Evolutionary conservation across 1,140 invertebrate species (phyloP).

Genomic region (Bombus sibiricus): DNA sequence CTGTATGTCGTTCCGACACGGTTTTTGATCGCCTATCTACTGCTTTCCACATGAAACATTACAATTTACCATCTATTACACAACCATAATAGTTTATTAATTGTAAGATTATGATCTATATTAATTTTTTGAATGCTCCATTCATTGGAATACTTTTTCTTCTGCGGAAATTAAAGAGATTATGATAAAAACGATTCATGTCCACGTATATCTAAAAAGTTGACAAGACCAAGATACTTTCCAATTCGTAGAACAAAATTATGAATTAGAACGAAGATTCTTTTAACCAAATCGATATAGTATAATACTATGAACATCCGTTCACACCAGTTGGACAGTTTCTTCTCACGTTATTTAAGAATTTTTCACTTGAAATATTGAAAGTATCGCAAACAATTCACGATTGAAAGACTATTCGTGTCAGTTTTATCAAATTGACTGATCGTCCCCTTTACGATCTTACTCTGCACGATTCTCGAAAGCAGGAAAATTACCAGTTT

Average conservation of each 20-base stretch:
- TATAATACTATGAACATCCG: not conserved
- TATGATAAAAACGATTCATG: no score
- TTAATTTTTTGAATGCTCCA: not conserved
- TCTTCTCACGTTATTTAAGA: not conserved
- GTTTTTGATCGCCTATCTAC: conserved; percentile 61
- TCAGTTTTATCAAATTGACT: not conserved
- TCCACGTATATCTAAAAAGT: no score
- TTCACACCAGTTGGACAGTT: not conserved
- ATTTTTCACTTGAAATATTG: not conserved
- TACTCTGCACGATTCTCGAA: not conserved
- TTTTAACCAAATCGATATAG: not conserved
- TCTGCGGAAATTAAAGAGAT: no score
- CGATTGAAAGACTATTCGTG: not conserved
- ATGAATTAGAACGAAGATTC: not conserved
- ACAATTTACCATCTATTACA: not conserved
- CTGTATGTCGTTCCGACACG: not conserved
- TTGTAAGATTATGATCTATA: not conserved
- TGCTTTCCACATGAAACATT: not conserved
- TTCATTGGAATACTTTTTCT: no score
- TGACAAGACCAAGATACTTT: not conserved
- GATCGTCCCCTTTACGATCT: not conserved
- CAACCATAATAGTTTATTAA: not conserved
- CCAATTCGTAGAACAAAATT: not conserved
- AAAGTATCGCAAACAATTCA: not conserved
- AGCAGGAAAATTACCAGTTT: not conserved